Evolutionary conservation across 2,113 vertebrate genomes (phyloP), one percentile per base, ranked within the genome.

Genomic region (Pungitius pungitius): DNA sequence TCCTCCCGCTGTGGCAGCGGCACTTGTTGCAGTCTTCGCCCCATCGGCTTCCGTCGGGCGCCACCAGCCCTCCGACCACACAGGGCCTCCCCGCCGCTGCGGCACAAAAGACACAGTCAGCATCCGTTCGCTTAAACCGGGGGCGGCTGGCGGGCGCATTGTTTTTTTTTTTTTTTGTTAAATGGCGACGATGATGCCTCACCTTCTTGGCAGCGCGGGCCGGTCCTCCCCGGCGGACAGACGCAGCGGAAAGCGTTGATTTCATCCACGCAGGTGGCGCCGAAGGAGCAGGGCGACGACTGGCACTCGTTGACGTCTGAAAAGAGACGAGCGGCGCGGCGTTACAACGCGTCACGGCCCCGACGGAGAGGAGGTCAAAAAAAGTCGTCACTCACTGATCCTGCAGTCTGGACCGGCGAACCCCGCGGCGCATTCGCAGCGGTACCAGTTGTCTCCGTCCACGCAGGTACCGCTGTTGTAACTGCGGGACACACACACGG

Each of bases 371-470:
- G 15, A 60, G 55, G 35, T 11, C 13, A 17, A 59, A 26, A 30
- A 30, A 30, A 61, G 37, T 11, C 17, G 75, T 68, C 81, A 94
- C 96, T 95, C 88, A 97, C 96, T 97, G 93, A 97, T 97, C 81
- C 96, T 94, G 85, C 96, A 97, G 92, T 97, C 96, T 0, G 96
- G 96, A 2, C 96, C 96, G 0, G 96, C 95, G 0, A 97, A 97
- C 9, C 96, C 96, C 0, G 96, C 92, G 22, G 96, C 95, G 0
- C 96, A 97, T 74, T 97, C 96, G 17, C 96, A 97, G 8, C 96
- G 94, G 75, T 96, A 97, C 96, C 96, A 97, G 88, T 97, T 97
- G 75, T 96, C 95, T 63, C 96, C 96, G 6, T 97, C 96, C 45
- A 97, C 94, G 0, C 96, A 97, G 0, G 94, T 95, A 51, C 96